Conservation (phyloP, 2,797 vertebrate species). For the Macropodus opercularis region DNA sequence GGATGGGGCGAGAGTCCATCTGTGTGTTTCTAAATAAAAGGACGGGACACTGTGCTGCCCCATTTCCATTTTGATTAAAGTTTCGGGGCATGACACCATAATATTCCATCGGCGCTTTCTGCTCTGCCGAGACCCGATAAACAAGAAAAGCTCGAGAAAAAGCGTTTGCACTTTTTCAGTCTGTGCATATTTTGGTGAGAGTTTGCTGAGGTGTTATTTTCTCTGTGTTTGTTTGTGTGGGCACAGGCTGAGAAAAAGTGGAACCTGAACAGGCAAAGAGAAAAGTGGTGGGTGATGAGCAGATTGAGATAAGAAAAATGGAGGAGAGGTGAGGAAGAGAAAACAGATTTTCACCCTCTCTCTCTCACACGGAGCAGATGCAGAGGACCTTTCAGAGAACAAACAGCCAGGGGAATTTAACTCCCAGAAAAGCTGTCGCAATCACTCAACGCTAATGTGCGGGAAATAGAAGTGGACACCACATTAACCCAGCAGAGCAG, state of each 20-base stretch:
- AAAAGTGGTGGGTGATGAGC: slow-evolving; percentile 12
- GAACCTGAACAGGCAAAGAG: not conserved
- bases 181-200: not conserved
- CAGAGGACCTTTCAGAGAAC: slow-evolving; percentile 37
- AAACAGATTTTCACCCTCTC: slow-evolving; percentile 3
- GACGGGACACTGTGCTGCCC: slow-evolving; percentile 24
- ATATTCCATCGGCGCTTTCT: slow-evolving; percentile 30
- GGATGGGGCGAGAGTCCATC: slow-evolving; percentile 15
- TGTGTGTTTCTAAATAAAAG: slow-evolving; percentile 22
- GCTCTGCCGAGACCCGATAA: slow-evolving; percentile 43
- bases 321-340: not conserved
- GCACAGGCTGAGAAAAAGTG: slow-evolving; percentile 7
- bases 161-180: slow-evolving; percentile 3
- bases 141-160: slow-evolving; percentile 25
- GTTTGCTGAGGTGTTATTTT: slow-evolving; percentile 14
- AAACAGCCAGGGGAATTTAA: slow-evolving; percentile 49
- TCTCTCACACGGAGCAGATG: slow-evolving; percentile 30
- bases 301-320: slow-evolving; percentile 15
- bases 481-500: slow-evolving; percentile 53
- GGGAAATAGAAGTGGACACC: slow-evolving; percentile 56
- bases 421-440: slow-evolving; percentile 51
- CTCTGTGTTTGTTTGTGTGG: not conserved
- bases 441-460: slow-evolving; percentile 47
- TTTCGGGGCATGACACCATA: slow-evolving; percentile 28
- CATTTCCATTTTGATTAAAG: slow-evolving; percentile 45